A percentile compares a stretch with the other conserved stretches of the same genome.
Evolutionary conservation across 1,140 invertebrate genomes (phyloP).

Genomic region (Drosophila eugracilis): DNA sequence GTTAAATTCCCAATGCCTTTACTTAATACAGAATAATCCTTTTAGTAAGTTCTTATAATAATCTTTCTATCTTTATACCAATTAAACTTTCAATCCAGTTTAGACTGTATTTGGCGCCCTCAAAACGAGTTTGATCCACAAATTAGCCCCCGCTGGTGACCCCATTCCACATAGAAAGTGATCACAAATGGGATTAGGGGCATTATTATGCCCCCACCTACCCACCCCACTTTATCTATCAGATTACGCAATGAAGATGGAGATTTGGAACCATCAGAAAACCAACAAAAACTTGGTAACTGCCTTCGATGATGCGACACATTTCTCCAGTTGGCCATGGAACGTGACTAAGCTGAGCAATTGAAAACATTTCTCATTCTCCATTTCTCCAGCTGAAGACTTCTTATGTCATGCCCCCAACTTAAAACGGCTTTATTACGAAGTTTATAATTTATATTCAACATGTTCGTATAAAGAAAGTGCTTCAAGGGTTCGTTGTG

Average conservation of each 20-base stretch:
- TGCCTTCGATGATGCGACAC: conserved; percentile 63
- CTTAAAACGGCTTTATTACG: not conserved
- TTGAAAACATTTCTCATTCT: conserved; percentile 14
- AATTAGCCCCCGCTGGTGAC: conserved; percentile 23
- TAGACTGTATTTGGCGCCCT: conserved; percentile 9
- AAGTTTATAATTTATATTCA: not conserved
- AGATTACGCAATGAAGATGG: conserved; percentile 51
- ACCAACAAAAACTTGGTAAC: not conserved
- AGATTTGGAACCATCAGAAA: conserved; percentile 9
- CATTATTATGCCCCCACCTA: conserved; percentile 7
- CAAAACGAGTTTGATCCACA: conserved; percentile 60
- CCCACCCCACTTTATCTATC: not conserved
- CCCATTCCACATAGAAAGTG: conserved; percentile 62
- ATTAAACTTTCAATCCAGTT: not conserved
- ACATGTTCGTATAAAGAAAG: not conserved
- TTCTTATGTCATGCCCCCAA: conserved; percentile 16
- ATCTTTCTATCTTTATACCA: not conserved
- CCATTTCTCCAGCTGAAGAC: conserved; percentile 2
- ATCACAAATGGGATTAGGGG: conserved; percentile 66
- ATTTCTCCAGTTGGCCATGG: conserved; percentile 20
- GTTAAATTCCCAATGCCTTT: too few species aligned
- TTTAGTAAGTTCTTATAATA: not conserved
- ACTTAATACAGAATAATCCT: too few species aligned
- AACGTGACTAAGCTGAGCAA: conserved; percentile 50
- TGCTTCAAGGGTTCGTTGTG: not conserved